phyloP scores from a whole-genome alignment of 37 sponge, comb jelly and placozoan genomes.

The Haliclona indistincta region DNA sequence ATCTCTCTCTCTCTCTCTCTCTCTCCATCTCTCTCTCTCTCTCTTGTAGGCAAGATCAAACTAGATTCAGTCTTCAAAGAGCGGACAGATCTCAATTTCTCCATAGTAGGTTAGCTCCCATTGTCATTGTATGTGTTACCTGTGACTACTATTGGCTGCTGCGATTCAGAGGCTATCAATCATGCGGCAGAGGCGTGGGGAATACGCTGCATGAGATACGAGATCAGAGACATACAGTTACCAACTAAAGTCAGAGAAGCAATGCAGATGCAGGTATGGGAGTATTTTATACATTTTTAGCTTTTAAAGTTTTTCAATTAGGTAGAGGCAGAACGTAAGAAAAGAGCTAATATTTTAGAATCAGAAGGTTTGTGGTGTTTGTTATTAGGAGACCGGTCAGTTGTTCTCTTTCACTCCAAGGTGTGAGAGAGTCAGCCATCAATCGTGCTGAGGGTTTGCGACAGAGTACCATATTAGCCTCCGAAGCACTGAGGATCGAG shows the following conservation, averaged over 20 bases:
- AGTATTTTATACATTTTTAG: background rate
- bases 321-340: constrained; percentile 99
- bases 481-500: constrained; percentile 91
- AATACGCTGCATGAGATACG: constrained; percentile 93
- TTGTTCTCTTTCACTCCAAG: constrained; percentile 9
- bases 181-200: constrained; percentile 96
- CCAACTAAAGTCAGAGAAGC: constrained; percentile 97
- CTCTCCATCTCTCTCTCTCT: too few species aligned
- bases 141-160: background rate
- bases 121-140: background rate
- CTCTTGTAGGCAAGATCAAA: constrained; percentile 77
- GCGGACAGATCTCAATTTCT: constrained; percentile 78
- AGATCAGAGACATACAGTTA: constrained; percentile 92
- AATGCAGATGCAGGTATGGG: constrained; percentile 97
- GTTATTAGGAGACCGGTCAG: background rate
- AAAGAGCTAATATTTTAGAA: constrained; percentile 91
- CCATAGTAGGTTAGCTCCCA: constrained; percentile 87
- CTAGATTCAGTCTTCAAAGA: constrained; percentile 97
- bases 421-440: constrained; percentile 79
- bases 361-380: constrained; percentile 80
- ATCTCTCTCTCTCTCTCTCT: too few species aligned
- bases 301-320: constrained; percentile 4
- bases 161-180: constrained; percentile 87
- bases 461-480: constrained; percentile 89
- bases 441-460: constrained; percentile 80